Base-by-base conservation (phyloP, 37 sponge, comb jelly and placozoan genomes). In the Halichondria panicea region DNA sequence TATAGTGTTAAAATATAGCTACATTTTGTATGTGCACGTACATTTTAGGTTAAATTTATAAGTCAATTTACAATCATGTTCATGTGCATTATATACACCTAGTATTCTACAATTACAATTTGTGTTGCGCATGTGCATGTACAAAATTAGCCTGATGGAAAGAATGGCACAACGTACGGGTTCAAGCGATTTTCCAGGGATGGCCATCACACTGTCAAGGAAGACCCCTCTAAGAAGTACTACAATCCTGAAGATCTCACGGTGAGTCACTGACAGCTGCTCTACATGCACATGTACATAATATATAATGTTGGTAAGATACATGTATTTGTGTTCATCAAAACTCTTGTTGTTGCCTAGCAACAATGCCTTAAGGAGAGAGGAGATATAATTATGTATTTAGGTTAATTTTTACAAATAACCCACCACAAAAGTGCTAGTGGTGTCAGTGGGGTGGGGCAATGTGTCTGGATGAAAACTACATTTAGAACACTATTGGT, bases 141-240 rank as follows among this genome's bases (percentile, higher is more conserved):
- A 15, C 2, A 9, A 21, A 13, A 13, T 15, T 34, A 66, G 53
- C 73, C 66, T 62, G 64, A 70, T 27, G 46, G 50, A 12, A 43
- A 33, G 18, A 38, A 55, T 31, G 3, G n/a, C 22, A 9, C 57
- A 9, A 12, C 42, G 0, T 68, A 63, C 54, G 92, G 92, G 13
- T 85, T 88, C 40, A 88, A 79, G 85, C 60, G 93, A 27, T 93
- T 93, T 42, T n/a, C 43, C 6, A 58, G 82, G 2, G 93, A 93
- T 37, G 84, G 77, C 53, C 89, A 93, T 40, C 85, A 80, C 65
- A 85, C 86, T 39, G 78, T 85, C 24, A 75, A 70, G 65, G 93
- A 93, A 64, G 58, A 84, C 52, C 59, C 19, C 27, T 39, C 44
- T 8, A 65, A 72, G 44, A 55, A 43, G 43, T 71, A 71, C 41